Evolutionary conservation across 2,888 invertebrate species (phyloP), one percentile per base, ranked within the genome.

Genomic region (Pammene fasciana): DNA sequence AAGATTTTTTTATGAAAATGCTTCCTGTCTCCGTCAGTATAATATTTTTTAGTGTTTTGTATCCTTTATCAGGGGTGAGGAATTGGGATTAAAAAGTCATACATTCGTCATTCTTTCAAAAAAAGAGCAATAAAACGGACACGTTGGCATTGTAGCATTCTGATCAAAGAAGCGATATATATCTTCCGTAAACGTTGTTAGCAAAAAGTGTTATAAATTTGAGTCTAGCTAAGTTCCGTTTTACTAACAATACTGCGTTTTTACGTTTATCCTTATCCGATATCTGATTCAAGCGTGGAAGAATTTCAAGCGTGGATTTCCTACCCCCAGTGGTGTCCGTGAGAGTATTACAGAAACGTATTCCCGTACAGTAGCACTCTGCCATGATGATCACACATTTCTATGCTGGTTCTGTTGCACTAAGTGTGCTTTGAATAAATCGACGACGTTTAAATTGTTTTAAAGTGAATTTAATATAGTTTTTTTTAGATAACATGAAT

Each of bases 381-480:
- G 74, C 75, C 75, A 67, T 75, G 74, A 75, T 86, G 85, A 86
- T 85, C 77, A 77, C 79, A 81, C 82, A 88, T 90, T 89, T 84
- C 84, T 86, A 90, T 90, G 84, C 88, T 75, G 79, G 76, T 77
- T 76, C 72, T 78, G 81, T 77, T 78, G 72, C 80, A 72, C 77
- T 79, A 79, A 83, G 82, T 88, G 85, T 84, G 85, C 80, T 80
- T 86, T 82, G 87, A 88, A 90, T 90, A 85, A 80, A 76, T 79
- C 75, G 73, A 80, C 77, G 76, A 74, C 74, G 70, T 72, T 45
- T 56, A 59, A 66, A 70, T 70, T 46, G 62, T 66, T 67, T 60
- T 71, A 73, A 74, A 65, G 67, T 14, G 41, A 62, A 46, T 38
- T 52, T 50, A 52, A 57, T 64, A 62, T n/a, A 6, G 52, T 45